A percentile compares a stretch with the other conserved stretches of the same genome.
Evolutionary conservation across 2,797 vertebrate species (phyloP).

Genomic region (Malurus leucopterus): DNA sequence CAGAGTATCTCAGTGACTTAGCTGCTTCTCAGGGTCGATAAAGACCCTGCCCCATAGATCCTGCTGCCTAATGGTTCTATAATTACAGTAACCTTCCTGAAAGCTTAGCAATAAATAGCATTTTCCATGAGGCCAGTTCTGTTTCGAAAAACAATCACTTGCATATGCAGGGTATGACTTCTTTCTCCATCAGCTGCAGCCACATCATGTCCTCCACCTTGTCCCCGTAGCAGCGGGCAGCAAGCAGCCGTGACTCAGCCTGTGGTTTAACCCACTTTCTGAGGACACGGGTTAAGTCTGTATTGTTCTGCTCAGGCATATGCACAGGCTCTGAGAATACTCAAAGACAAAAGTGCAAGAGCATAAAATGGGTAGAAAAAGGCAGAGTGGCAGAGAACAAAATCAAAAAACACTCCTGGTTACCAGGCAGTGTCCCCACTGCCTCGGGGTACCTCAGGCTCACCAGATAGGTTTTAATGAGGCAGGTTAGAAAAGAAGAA

Average conservation of each 20-base stretch:
- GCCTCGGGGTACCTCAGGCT: neutral
- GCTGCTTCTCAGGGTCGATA: neutral
- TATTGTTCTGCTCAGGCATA: neutral
- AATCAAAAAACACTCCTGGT: neutral
- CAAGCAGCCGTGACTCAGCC: neutral
- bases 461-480: neutral
- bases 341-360: neutral
- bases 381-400: neutral
- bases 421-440: neutral
- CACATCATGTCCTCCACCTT: neutral
- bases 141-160: neutral
- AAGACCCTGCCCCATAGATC: neutral
- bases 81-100: neutral
- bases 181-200: neutral
- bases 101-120: conserved; percentile 35
- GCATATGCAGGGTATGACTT: neutral
- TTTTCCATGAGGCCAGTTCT: conserved; percentile 6
- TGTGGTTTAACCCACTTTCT: neutral
- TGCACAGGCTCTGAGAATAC: neutral
- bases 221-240: neutral
- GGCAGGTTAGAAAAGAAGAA: neutral
- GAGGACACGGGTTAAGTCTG: neutral
- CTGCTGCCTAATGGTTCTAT: neutral
- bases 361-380: neutral
- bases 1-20: neutral